A percentile compares a stretch with the other conserved stretches of the same genome.
phyloP scores from a whole-genome alignment of 2,888 invertebrate genomes.

The Eurytoma adleriae region DNA sequence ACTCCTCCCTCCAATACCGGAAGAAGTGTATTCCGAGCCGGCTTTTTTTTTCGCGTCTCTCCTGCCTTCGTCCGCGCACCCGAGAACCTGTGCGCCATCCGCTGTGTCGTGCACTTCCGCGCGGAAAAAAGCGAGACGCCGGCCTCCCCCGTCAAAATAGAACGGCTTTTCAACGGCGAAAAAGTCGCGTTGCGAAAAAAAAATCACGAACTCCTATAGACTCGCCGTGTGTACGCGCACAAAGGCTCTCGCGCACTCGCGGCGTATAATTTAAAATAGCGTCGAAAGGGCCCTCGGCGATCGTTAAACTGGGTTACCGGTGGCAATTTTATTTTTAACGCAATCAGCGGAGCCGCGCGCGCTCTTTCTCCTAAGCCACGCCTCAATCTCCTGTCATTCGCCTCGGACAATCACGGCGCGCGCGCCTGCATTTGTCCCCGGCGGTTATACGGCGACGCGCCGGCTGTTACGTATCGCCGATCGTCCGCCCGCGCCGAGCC shows the following conservation, averaged over 20 bases:
- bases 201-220: neutral
- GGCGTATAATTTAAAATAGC: slow-evolving; percentile 22
- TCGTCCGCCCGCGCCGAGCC: neutral
- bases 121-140: neutral
- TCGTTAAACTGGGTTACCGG: slow-evolving; percentile 52
- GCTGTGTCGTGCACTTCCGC: too few relatives aligned
- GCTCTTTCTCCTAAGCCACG: slow-evolving; percentile 5
- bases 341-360: slow-evolving; percentile 17
- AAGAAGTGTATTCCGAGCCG: neutral
- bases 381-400: slow-evolving; percentile 32
- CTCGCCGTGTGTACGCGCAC: neutral
- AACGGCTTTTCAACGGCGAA: neutral
- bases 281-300: slow-evolving; percentile 41
- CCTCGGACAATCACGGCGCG: slow-evolving; percentile 9
- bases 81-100: neutral
- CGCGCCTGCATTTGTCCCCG: neutral
- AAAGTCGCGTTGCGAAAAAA: neutral
- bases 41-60: neutral
- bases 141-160: neutral
- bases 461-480: slow-evolving; percentile 37
- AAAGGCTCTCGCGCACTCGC: neutral
- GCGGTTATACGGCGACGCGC: neutral
- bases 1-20: neutral
- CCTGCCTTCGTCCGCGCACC: neutral
- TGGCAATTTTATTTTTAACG: slow-evolving; percentile 55